Conservation (phyloP, 2,797 vertebrate genomes). For the Vultur gryphus region DNA sequence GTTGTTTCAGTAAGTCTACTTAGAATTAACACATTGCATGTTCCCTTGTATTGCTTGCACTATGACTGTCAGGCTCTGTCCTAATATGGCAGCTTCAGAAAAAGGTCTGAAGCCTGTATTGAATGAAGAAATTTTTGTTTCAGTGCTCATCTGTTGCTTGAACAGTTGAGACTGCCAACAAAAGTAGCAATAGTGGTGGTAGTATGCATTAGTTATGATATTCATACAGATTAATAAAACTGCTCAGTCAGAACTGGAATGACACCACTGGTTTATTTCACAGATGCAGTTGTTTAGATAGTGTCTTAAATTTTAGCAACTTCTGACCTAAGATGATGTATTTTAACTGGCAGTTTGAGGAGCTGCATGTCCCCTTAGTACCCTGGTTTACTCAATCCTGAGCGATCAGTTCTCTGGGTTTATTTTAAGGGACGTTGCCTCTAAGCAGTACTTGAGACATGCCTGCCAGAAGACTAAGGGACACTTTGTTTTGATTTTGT, state of each 20-base stretch:
- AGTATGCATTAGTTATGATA: background rate
- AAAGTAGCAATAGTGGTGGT: background rate
- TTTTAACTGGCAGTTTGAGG: background rate
- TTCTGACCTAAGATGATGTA: background rate
- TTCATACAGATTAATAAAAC: background rate
- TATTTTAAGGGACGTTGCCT: background rate
- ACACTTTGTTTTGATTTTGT: background rate
- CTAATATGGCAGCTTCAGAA: background rate
- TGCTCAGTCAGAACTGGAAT: background rate
- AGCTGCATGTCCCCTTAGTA: background rate
- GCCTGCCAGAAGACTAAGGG: background rate
- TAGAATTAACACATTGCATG: background rate
- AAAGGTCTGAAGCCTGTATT: background rate
- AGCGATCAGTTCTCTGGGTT: background rate
- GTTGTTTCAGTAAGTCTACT: background rate
- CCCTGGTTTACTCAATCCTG: background rate
- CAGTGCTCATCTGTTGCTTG: background rate
- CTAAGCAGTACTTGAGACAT: background rate
- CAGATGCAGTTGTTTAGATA: background rate
- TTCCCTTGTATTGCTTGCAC: background rate
- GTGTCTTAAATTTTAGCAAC: background rate
- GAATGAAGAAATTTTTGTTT: background rate
- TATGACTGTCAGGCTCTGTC: background rate
- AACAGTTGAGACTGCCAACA: background rate
- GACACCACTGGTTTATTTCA: background rate